Evolutionary conservation across 2,113 vertebrate genomes (phyloP).

Genomic region (Podiceps cristatus): DNA sequence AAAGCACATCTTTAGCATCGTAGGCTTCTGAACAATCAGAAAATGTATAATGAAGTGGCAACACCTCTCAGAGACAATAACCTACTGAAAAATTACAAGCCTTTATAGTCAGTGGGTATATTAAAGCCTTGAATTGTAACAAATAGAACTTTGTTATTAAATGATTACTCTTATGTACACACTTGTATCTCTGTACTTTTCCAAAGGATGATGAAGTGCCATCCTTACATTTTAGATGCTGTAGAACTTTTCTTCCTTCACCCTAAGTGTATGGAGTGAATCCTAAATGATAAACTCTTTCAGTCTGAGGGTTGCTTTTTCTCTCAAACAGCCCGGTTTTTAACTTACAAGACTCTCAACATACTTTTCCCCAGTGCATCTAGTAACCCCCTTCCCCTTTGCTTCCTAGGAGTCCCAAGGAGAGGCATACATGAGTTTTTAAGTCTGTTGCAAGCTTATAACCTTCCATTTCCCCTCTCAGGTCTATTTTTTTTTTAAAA

Average conservation of each 20-base stretch:
- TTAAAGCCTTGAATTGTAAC: background rate
- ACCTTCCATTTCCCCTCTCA: background rate
- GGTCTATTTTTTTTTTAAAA: background rate
- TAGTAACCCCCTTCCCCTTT: background rate
- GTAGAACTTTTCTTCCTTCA: background rate
- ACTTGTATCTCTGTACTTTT: background rate
- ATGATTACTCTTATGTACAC: background rate
- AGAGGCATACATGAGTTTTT: background rate
- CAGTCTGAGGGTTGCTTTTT: background rate
- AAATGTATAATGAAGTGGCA: constrained; percentile 46
- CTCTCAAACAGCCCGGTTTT: background rate
- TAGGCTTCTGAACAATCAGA: constrained; percentile 56
- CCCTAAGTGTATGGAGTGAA: background rate
- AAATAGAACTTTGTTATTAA: background rate
- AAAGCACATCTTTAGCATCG: constrained; percentile 52
- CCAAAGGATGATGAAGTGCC: background rate
- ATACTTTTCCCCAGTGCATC: background rate
- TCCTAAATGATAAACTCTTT: background rate
- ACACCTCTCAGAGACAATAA: constrained; percentile 40
- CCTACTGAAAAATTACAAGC: constrained; percentile 10
- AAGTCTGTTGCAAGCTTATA: background rate
- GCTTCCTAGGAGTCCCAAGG: background rate
- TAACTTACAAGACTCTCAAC: background rate
- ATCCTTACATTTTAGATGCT: background rate
- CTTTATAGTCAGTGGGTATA: constrained; percentile 18